These are phyloP conservation scores for Perca fluviatilis DNA, from an alignment of 2,113 vertebrate genomes.

Conservation along the genomic window DNA sequence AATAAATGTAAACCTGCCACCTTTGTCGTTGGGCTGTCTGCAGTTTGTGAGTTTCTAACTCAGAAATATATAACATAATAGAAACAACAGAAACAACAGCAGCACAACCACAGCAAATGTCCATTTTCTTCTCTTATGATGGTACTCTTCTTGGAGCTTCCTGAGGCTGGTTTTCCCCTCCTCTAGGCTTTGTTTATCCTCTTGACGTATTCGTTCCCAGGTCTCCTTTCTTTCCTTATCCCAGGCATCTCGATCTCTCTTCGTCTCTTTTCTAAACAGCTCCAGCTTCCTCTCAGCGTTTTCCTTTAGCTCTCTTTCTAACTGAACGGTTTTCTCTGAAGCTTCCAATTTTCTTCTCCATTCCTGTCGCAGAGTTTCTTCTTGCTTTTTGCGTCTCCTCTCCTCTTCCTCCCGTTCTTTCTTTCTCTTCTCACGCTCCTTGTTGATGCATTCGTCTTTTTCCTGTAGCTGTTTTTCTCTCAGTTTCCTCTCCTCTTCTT, in stretches of 20 bases:
- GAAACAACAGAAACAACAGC: not conserved
- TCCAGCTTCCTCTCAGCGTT: conserved; percentile 18
- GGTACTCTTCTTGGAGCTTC: conserved; percentile 3
- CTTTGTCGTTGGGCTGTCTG: no score
- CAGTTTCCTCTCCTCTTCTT: conserved; percentile 5
- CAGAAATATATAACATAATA: not conserved
- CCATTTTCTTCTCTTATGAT: not conserved
- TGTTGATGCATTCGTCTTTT: not conserved
- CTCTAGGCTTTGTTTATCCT: conserved; percentile 24
- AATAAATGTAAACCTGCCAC: no score
- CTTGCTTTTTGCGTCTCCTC: conserved; percentile 7
- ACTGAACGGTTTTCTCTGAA: conserved; percentile 1
- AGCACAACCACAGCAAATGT: fast-evolving
- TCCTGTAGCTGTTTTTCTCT: conserved; percentile 19
- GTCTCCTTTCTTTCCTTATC: not conserved
- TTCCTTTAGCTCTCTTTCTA: conserved; percentile 24
- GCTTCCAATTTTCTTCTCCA: conserved; percentile 2
- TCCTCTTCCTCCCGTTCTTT: conserved; percentile 19
- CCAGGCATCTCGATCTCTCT: conserved; percentile 11
- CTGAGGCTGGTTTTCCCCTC: not conserved
- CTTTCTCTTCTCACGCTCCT: conserved; percentile 17
- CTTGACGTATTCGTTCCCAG: conserved; percentile 12
- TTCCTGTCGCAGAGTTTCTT: conserved; percentile 15
- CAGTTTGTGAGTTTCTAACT: not conserved
- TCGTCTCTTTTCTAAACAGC: conserved; percentile 6